These are phyloP conservation scores for Drosophila prolongata DNA, from an alignment of 2,888 invertebrate species.

Conservation along the genomic window DNA sequence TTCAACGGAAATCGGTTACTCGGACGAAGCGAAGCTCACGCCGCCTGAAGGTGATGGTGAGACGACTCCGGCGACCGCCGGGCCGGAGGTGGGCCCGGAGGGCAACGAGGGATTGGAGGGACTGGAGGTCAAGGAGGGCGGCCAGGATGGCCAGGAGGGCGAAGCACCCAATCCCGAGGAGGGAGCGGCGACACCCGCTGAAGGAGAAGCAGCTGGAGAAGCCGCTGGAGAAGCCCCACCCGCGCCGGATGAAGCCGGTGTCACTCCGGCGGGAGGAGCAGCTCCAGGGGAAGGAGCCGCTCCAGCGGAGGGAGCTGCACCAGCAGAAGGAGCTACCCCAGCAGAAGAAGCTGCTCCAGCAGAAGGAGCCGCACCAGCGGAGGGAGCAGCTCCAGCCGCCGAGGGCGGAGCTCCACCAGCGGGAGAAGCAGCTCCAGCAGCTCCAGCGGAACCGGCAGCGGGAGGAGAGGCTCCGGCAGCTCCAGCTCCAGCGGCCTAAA, in stretches of 20 bases:
- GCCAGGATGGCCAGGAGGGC: no score
- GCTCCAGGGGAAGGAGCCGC: neutral
- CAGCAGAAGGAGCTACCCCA: neutral
- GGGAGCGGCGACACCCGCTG: neutral
- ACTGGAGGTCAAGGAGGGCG: no score
- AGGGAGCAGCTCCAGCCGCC: neutral
- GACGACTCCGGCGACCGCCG: neutral
- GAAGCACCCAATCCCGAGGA: neutral
- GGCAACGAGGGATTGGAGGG: neutral
- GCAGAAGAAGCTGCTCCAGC: neutral
- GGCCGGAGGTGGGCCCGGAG: neutral
- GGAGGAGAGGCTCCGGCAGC: neutral
- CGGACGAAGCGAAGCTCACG: conserved; percentile 3
- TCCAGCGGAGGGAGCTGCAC: neutral
- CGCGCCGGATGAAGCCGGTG: neutral
- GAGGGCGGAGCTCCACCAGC: neutral
- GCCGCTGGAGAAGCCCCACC: neutral
- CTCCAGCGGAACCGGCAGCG: neutral
- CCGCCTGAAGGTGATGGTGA: neutral
- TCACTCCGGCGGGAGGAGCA: neutral
- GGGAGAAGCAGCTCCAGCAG: neutral
- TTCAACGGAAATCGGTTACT: conserved; percentile 51
- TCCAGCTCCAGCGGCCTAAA: neutral
- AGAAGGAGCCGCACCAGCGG: neutral
- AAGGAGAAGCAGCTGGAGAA: neutral